Evolutionary conservation across 2,797 vertebrate species (phyloP).

Genomic region (Gymnothorax reevesii): DNA sequence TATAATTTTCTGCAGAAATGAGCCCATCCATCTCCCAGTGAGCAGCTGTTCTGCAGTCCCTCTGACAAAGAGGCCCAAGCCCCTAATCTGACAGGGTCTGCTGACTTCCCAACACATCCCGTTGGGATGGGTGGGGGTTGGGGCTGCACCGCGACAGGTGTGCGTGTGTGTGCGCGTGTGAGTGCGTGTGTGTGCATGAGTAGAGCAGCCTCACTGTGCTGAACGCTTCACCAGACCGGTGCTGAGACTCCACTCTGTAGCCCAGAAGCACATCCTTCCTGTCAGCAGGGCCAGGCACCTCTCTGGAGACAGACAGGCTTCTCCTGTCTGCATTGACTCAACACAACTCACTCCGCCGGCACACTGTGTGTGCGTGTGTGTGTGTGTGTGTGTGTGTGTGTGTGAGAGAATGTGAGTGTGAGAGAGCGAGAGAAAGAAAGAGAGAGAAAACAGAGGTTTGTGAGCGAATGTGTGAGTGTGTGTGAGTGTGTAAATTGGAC

Average conservation of each 20-base stretch:
- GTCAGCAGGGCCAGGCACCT: not conserved
- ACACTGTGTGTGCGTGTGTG: conserved; percentile 6
- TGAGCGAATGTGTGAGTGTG: too few species aligned
- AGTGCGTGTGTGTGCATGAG: not conserved
- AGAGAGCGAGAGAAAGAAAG: not conserved
- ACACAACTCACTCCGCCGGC: conserved; percentile 4
- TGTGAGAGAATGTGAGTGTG: not conserved
- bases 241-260: not conserved
- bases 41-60: not conserved
- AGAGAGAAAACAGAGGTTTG: not conserved
- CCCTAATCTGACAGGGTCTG: not conserved
- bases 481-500: not conserved
- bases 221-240: not conserved
- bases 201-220: not conserved
- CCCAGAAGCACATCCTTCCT: conserved; percentile 1
- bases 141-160: not conserved
- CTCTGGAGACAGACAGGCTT: not conserved
- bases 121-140: not conserved
- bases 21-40: not conserved
- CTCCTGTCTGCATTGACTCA: not conserved
- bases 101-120: not conserved
- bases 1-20: not conserved
- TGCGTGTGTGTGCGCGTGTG: not conserved
- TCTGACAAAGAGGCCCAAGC: not conserved
- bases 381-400: not conserved